phyloP scores from a whole-genome alignment of 2,888 invertebrate species.

The Schizaphis graminum region DNA sequence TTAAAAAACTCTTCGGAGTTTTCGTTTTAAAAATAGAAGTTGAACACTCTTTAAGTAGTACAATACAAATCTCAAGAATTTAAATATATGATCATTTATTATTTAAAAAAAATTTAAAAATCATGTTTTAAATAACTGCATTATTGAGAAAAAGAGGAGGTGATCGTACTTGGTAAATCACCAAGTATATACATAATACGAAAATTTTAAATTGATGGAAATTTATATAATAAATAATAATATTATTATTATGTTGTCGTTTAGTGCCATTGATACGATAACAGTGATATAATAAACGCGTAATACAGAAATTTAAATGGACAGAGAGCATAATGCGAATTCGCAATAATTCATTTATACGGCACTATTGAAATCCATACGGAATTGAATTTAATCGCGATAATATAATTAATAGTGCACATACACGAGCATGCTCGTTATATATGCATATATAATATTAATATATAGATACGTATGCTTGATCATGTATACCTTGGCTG shows the following conservation, averaged over 20 bases:
- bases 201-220: background rate
- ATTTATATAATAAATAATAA: background rate
- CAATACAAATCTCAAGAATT: too few relatives aligned
- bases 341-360: background rate
- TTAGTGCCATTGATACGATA: background rate
- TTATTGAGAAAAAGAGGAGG: too few relatives aligned
- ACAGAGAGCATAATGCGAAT: background rate
- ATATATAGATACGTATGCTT: background rate
- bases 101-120: too few relatives aligned
- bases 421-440: background rate
- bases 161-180: too few relatives aligned
- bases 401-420: background rate
- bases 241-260: background rate
- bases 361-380: background rate
- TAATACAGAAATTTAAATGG: background rate
- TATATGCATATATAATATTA: background rate
- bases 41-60: too few relatives aligned
- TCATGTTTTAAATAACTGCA: too few relatives aligned
- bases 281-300: background rate
- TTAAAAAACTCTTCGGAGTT: too few relatives aligned
- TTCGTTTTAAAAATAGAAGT: too few relatives aligned
- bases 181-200: background rate
- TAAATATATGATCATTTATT: too few relatives aligned
- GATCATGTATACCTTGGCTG: background rate
- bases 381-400: background rate